Evolutionary conservation across 2,113 vertebrate genomes (phyloP).

Genomic region (Merops nubicus): DNA sequence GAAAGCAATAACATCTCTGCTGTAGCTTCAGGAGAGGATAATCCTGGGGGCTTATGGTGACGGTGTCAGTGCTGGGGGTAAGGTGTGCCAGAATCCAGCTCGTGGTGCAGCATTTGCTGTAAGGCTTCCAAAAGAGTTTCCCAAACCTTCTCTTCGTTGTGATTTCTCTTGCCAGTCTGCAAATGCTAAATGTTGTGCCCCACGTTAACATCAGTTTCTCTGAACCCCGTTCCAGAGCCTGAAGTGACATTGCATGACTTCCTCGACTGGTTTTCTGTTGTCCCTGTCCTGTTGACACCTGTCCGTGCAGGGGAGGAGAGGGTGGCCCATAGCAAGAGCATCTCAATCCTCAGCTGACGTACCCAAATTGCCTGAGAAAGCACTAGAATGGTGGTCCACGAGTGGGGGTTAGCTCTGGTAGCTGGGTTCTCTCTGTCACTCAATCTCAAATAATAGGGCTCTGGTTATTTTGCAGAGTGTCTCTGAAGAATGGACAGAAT

Average conservation of each 20-base stretch:
- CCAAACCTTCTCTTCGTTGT: background rate
- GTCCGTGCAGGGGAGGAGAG: constrained; percentile 22
- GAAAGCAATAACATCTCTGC: background rate
- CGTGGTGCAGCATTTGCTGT: background rate
- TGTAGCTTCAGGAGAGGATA: background rate
- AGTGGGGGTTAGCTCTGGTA: constrained; percentile 75
- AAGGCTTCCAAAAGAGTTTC: background rate
- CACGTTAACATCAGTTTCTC: background rate
- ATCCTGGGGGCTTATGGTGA: background rate
- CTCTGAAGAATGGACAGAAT: constrained; percentile 80
- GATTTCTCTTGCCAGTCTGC: background rate
- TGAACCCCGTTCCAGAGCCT: background rate
- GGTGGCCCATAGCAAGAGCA: background rate
- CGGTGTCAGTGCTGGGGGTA: background rate
- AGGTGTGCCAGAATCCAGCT: background rate
- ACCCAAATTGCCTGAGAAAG: constrained; percentile 66
- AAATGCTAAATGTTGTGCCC: background rate
- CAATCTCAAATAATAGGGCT: constrained; percentile 82
- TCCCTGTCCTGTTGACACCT: constrained; percentile 25
- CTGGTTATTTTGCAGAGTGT: constrained; percentile 84
- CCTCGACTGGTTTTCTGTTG: constrained; percentile 31
- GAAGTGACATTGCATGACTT: constrained; percentile 56
- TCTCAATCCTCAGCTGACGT: constrained; percentile 22
- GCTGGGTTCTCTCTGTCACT: constrained; percentile 69
- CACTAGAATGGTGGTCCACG: constrained; percentile 40